Evolutionary conservation across 2,888 invertebrate genomes (phyloP), one percentile per base, ranked within the genome.

Genomic region (Listrodromus nycthemerus): DNA sequence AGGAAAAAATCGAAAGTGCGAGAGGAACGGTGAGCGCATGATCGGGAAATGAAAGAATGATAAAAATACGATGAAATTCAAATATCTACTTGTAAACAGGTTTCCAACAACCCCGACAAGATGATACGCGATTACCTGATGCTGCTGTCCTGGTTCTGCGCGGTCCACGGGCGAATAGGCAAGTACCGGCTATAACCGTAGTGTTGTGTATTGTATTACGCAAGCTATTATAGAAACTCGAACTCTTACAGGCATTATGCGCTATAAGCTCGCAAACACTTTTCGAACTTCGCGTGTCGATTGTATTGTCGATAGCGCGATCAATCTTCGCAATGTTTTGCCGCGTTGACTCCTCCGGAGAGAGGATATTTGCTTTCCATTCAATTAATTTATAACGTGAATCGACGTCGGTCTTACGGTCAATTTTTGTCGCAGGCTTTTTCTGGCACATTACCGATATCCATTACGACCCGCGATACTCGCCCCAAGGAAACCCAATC

Each of bases 361-460:
- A 10, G 41, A 3, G 13, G 13, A 41, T 41, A 13, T 41, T 41
- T 13, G 41, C 37, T 10, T 37, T 8, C 2, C 10, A 37, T 8
- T 10, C 1, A 37, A 10, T 37, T 8, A 37, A 37, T 37, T 7
- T 1, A 10, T 10, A 37, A 6, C 2, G 7, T n/a, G 37, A 65
- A 0, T 1, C 2, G 37, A 48, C 50, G 27, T 19, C 41, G 10
- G 10, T 50, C 48, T 55, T 10, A 76, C 52, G 24, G 67, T 48
- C 21, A 48, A 41, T 84, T 87, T 89, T 88, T 94, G 93, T 97
- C 96, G 1, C 96, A 98, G 98, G 98, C 89, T 97, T 97, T 94
- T 98, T 98, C 94, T 98, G 98, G 98, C 98, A 98, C 94, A 97
- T 98, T 92, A 98, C 98, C 87, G 98, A 98, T 94, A 96, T 98